Evolutionary conservation across 2,888 invertebrate species (phyloP).

Genomic region (Eupithecia inturbata): DNA sequence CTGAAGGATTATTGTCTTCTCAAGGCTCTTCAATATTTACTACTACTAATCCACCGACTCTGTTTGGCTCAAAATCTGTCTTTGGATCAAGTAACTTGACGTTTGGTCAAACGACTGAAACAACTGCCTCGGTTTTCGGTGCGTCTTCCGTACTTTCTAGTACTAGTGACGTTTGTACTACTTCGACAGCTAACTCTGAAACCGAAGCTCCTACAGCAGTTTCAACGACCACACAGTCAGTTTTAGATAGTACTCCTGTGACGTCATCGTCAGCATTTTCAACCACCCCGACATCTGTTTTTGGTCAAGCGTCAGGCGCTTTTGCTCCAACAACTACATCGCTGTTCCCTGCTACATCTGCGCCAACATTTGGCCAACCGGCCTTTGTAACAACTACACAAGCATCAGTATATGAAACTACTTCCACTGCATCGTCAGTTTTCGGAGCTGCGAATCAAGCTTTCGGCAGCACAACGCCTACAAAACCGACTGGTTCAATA

Average conservation of each 20-base stretch:
- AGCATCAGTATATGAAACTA: conserved; percentile 34
- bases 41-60: conserved; percentile 35
- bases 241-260: conserved; percentile 49
- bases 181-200: conserved; percentile 36
- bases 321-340: conserved; percentile 49
- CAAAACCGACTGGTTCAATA: conserved; percentile 43
- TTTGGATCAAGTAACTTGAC: conserved; percentile 24
- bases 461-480: conserved; percentile 28
- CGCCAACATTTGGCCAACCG: conserved; percentile 22
- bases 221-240: conserved; percentile 49
- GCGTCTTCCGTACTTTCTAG: conserved; percentile 16
- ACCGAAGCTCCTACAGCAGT: conserved; percentile 39
- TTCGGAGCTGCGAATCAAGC: conserved; percentile 48
- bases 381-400: conserved; percentile 29
- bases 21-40: conserved; percentile 39
- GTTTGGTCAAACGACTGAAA: conserved; percentile 30
- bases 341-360: conserved; percentile 42
- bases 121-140: conserved; percentile 25
- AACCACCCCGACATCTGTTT: conserved; percentile 55
- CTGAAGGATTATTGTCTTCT: conserved; percentile 45
- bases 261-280: conserved; percentile 50
- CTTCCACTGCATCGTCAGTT: conserved; percentile 49
- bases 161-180: conserved; percentile 18
- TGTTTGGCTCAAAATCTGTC: conserved; percentile 25
- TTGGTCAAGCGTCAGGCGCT: conserved; percentile 48